A percentile compares a stretch with the other conserved stretches of the same genome.
Evolutionary conservation across 1,140 invertebrate genomes (phyloP).

Genomic region (Papilio aristodemus): DNA sequence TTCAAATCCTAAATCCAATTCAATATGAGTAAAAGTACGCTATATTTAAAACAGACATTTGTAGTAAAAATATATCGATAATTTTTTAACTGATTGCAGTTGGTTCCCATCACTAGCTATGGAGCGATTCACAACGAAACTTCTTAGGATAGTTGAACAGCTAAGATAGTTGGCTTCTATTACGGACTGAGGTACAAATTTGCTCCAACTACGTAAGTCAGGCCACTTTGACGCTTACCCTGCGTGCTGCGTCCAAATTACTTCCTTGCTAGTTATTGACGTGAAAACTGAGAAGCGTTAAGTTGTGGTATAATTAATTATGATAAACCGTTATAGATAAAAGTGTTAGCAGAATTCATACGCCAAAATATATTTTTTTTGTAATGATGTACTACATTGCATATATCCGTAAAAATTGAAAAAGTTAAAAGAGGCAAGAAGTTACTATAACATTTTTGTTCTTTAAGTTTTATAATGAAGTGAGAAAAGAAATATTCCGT

Average conservation of each 20-base stretch:
- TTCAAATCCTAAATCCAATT: too few relatives aligned
- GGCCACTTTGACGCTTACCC: slow-evolving; percentile 46
- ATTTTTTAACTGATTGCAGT: neutral
- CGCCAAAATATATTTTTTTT: neutral
- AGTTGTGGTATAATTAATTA: neutral
- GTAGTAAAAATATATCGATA: too few relatives aligned
- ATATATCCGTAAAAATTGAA: neutral
- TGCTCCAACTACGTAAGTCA: slow-evolving; percentile 43
- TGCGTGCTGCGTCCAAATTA: slow-evolving; percentile 41
- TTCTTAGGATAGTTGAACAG: slow-evolving; percentile 30
- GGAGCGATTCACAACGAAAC: slow-evolving; percentile 24
- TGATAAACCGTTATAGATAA: neutral
- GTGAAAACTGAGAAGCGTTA: slow-evolving; percentile 8
- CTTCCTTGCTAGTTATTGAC: slow-evolving; percentile 12
- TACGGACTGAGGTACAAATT: slow-evolving; percentile 47
- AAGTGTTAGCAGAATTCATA: neutral
- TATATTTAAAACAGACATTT: too few relatives aligned
- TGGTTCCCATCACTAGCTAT: neutral
- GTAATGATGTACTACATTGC: neutral
- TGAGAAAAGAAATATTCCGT: neutral
- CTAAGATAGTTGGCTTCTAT: slow-evolving; percentile 43
- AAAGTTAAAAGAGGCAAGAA: neutral
- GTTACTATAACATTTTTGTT: neutral
- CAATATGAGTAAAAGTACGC: too few relatives aligned
- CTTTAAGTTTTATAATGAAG: slow-evolving; percentile 18